Evolutionary conservation across 1,140 invertebrate genomes (phyloP).

Genomic region (Pristionchus pacificus): DNA sequence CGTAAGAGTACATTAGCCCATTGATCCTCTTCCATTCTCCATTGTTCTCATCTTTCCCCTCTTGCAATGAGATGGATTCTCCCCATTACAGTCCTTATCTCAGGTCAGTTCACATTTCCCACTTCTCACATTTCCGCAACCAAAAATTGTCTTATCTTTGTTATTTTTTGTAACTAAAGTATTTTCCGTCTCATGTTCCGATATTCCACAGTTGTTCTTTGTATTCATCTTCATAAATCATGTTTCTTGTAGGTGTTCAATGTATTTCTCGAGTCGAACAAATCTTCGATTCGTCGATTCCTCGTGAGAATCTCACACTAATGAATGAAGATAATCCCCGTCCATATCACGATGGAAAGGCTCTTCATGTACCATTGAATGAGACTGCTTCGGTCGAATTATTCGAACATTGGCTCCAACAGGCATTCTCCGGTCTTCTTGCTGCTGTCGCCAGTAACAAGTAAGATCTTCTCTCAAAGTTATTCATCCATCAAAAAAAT

Average conservation of each 20-base stretch:
- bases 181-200: too few relatives aligned
- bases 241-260: too few relatives aligned
- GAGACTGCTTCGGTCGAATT: conserved; percentile 33
- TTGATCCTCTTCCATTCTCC: neutral
- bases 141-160: neutral
- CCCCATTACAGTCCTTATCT: neutral
- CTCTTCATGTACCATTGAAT: conserved; percentile 32
- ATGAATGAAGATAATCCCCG: neutral
- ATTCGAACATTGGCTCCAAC: conserved; percentile 34
- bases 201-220: too few relatives aligned
- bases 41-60: neutral
- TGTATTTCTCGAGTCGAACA: too few relatives aligned
- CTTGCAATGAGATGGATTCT: neutral
- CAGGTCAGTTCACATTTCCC: too few relatives aligned
- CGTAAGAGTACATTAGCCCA: too few relatives aligned
- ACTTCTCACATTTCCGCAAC: too few relatives aligned
- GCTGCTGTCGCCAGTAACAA: conserved; percentile 39
- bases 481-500: too few relatives aligned
- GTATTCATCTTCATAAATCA: neutral
- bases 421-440: conserved; percentile 42
- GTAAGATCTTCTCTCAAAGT: conserved; percentile 8
- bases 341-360: conserved; percentile 22
- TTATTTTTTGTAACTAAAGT: too few relatives aligned
- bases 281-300: neutral
- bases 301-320: neutral